Percentiles rank a stretch among this genome's conserved stretches.
These are phyloP conservation scores for Pocota personata DNA, from an alignment of 2,888 invertebrate genomes.

Conservation along the genomic window DNA sequence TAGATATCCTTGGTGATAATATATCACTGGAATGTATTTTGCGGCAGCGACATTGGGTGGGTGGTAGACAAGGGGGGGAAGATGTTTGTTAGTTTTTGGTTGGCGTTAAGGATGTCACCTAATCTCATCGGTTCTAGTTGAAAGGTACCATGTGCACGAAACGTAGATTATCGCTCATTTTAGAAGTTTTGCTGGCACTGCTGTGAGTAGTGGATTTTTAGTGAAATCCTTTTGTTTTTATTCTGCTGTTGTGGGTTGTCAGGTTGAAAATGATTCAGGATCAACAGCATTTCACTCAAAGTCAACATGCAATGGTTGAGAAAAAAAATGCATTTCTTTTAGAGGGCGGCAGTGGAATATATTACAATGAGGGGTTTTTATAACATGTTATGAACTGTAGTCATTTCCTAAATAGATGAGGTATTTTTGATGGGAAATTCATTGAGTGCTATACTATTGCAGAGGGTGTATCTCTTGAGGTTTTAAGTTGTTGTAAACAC, in stretches of 20 bases:
- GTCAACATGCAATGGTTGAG: constrained; percentile 60
- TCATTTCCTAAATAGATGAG: background rate
- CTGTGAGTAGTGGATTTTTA: constrained; percentile 17
- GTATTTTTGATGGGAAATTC: background rate
- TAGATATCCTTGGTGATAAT: constrained; percentile 53
- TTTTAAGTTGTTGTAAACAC: too few species aligned
- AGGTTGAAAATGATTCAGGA: constrained; percentile 63
- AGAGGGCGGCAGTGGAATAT: background rate
- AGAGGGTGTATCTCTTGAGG: too few species aligned
- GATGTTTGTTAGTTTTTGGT: constrained; percentile 54
- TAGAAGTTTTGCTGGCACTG: constrained; percentile 51
- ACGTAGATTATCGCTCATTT: constrained; percentile 73
- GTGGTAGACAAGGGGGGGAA: constrained; percentile 1
- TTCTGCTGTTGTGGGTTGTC: constrained; percentile 23
- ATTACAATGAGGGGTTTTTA: background rate
- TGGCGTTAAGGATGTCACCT: constrained; percentile 71
- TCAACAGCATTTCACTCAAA: constrained; percentile 68
- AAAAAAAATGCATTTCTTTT: background rate
- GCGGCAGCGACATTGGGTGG: constrained; percentile 26
- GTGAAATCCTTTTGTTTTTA: constrained; percentile 1
- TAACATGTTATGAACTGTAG: background rate
- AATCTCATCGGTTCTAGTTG: constrained; percentile 72
- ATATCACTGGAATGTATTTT: constrained; percentile 62
- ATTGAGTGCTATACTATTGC: background rate
- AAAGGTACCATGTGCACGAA: constrained; percentile 72